A percentile compares a stretch with the other conserved stretches of the same genome.
Conservation (phyloP, 2,888 invertebrate genomes). For the Acanthococcus lagerstroemiae region DNA sequence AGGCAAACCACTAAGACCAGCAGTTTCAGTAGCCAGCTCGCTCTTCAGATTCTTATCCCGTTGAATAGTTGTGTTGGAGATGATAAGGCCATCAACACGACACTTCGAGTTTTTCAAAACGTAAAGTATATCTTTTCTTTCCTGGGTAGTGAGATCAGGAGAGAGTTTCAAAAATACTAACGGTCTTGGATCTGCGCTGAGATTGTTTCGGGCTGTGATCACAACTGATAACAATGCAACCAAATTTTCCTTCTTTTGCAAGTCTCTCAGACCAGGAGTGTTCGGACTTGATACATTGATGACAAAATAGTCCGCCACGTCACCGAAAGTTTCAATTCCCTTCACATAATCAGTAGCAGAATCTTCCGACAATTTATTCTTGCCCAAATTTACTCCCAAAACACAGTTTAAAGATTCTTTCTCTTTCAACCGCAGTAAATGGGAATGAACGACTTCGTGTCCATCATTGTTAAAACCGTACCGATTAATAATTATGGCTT, state of each 20-base stretch:
- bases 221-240: slow-evolving; percentile 55
- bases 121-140: slow-evolving; percentile 69
- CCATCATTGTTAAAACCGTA: slow-evolving; percentile 97
- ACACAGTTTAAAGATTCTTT: slow-evolving; percentile 42
- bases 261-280: slow-evolving; percentile 75
- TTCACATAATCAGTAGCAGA: slow-evolving; percentile 69
- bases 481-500: slow-evolving; percentile 84
- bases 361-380: slow-evolving; percentile 75
- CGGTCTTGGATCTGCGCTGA: slow-evolving; percentile 49
- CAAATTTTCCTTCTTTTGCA: slow-evolving; percentile 70
- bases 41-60: slow-evolving; percentile 56
- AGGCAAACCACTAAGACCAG: slow-evolving; percentile 91
- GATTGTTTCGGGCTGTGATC: slow-evolving; percentile 50
- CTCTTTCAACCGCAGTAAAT: slow-evolving; percentile 49
- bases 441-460: slow-evolving; percentile 60
- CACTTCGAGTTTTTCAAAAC: slow-evolving; percentile 47
- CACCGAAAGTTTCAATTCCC: slow-evolving; percentile 72
- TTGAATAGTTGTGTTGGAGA: slow-evolving; percentile 86
- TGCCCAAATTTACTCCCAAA: slow-evolving; percentile 90
- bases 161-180: slow-evolving; percentile 81
- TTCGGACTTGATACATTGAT: slow-evolving; percentile 96
- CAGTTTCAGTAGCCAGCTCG: slow-evolving; percentile 52
- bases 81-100: slow-evolving; percentile 79
- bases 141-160: slow-evolving; percentile 70
- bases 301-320: slow-evolving; percentile 87